Base-by-base conservation (phyloP, 2,797 vertebrate species). In the Pygocentrus nattereri region DNA sequence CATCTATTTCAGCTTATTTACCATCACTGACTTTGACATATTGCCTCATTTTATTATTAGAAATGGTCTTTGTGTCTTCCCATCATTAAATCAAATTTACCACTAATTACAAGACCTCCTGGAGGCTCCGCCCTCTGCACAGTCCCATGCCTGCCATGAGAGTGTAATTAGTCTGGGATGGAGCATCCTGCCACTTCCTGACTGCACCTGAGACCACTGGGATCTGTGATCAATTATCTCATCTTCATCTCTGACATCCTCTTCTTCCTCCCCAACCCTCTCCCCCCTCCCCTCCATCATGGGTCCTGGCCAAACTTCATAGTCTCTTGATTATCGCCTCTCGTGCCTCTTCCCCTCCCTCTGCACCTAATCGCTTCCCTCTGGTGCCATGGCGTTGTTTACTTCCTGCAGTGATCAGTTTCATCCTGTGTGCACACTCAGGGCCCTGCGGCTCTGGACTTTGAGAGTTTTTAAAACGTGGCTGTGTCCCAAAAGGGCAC, bases 211-310 rank as follows among this genome's bases (percentile, higher is more conserved):
- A 91, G 85, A 88, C 83, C 83, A 80, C 59, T 30, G 65, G 83
- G 70, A 87, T 89, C 89, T 91, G 89, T 86, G 86, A 89, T 90
- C 85, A 89, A 86, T 92, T 89, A 89, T 83, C 86, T 58, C 81
- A 81, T 85, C 75, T 86, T 87, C 78, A 79, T 12, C 69, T 86
- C 74, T 67, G 21, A 54, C 65, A 73, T 75, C 59, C 64, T 59
- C 67, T 11, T 79, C 54, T 50, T 71, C 52, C 76, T 78, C 65
- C 34, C 56, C 31, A 56, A 50, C 41, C 47, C 52, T 25, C 79
- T 12, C 62, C 68, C 50, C 34, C 54, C 38, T 69, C 58, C 78
- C 74, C 56, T 44, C 67, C 49, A 62, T 87, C 19, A 47, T 61
- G 62, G 30, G 38, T 81, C 31, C 75, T 50, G 30, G 68, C 62